Evolutionary conservation across 2,888 invertebrate species (phyloP), one percentile per base, ranked within the genome.

Genomic region (Cordilura impudica): DNA sequence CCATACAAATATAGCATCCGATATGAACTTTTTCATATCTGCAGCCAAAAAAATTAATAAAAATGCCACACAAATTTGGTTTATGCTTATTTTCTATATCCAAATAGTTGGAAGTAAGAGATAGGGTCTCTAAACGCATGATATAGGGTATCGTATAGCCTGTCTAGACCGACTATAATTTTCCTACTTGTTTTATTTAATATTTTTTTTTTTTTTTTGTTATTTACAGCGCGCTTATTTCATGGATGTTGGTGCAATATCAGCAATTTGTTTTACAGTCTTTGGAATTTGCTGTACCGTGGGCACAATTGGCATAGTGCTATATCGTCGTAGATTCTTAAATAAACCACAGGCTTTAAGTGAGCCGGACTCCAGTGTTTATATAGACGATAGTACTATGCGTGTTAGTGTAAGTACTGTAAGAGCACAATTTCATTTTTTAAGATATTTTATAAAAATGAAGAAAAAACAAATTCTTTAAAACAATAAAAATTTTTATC

Each of bases 311-410:
- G 93, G 93, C 54, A 93, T 94, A 85, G 92, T 94, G 70, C 88
- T 94, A 67, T 95, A 94, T 87, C 92, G 94, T 56, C 85, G 94
- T 78, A 91, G 94, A 85, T 95, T 94, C 86, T 91, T 95, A 82
- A 96, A 96, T 87, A 94, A 95, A 86, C 96, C 96, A 8, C 96
- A 96, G 90, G 95, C 95, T 75, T 91, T 96, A 82, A 96, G 95
- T 85, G 96, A 96, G 89, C 95, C 95, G 7, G 96, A 96, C 87
- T 96, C 95, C 72, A 95, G 95, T 87, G 95, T 95, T 84, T 96
- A 96, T 87, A 94, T 96, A 82, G 96, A 96, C 88, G 96, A 96
- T 89, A 95, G 95, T 89, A 95, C 95, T 86, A 93, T 95, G 88
- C 92, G 95, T 91, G 95, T 95, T 91, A 92, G 88, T 88, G 86